Conservation (phyloP, 2,113 vertebrate species). For the Sander vitreus region DNA sequence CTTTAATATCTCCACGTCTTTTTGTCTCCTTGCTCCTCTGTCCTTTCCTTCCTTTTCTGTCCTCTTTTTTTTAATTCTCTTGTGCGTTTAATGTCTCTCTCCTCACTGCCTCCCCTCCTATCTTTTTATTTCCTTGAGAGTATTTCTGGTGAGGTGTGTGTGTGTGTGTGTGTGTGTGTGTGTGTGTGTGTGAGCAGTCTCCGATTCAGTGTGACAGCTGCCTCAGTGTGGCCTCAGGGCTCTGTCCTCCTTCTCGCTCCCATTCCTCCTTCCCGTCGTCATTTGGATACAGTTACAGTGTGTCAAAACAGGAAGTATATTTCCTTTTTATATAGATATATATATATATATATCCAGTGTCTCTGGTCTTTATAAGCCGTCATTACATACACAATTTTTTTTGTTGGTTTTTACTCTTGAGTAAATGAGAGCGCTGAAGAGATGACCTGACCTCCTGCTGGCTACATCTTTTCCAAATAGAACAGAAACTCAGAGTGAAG, state of each 20-base stretch:
- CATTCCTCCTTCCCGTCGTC: background rate
- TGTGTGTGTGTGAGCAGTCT: conserved; percentile 23
- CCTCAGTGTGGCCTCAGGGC: conserved; percentile 48
- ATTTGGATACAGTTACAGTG: background rate
- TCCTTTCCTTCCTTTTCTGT: background rate
- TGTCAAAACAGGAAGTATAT: conserved; percentile 32
- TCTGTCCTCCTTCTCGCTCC: conserved; percentile 31
- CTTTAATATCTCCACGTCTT: background rate
- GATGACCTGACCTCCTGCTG: background rate
- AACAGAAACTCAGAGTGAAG: too few species aligned
- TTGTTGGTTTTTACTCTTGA: background rate
- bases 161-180: conserved; percentile 25
- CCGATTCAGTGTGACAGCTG: conserved; percentile 57
- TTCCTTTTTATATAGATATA: background rate
- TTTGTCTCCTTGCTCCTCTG: background rate
- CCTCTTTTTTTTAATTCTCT: background rate
- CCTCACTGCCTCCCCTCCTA: background rate
- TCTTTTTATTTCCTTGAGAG: conserved; percentile 23
- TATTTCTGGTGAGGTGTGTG: conserved; percentile 7
- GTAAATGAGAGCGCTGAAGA: background rate
- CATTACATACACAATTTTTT: background rate
- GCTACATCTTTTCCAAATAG: too few species aligned
- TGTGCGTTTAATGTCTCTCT: conserved; percentile 1
- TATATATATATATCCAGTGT: too few species aligned
- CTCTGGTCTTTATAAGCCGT: background rate